Evolutionary conservation across 2,113 vertebrate species (phyloP).

Genomic region (Sialia sialis): DNA sequence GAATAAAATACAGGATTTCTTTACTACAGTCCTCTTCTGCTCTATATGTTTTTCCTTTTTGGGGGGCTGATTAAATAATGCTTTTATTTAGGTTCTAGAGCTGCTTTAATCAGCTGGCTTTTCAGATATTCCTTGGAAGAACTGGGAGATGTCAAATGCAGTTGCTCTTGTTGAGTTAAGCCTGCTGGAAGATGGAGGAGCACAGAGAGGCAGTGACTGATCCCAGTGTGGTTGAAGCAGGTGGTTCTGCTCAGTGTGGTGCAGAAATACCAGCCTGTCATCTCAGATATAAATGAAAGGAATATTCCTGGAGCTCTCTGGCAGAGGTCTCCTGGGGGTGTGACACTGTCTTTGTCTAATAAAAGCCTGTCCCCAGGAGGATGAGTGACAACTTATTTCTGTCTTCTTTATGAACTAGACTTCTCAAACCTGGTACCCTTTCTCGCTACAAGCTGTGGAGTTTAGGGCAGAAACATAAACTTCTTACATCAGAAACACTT

Average conservation of each 20-base stretch:
- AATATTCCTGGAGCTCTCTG: not conserved
- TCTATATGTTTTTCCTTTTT: not conserved
- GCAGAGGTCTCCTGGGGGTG: not conserved
- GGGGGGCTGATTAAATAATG: not conserved
- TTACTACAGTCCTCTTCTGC: not conserved
- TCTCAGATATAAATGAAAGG: conserved; percentile 21
- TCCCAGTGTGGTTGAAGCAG: not conserved
- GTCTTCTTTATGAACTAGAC: not conserved
- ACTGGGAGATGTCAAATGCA: not conserved
- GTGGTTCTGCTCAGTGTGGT: not conserved
- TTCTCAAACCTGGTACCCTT: not conserved
- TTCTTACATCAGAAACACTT: not conserved
- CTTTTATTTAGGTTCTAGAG: not conserved
- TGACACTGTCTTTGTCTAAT: not conserved
- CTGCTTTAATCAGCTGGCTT: not conserved
- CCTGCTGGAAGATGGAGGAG: not conserved
- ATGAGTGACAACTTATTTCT: conserved; percentile 13
- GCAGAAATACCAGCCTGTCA: conserved; percentile 14
- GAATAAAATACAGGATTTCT: not conserved
- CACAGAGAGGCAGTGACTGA: not conserved
- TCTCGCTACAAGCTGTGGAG: not conserved
- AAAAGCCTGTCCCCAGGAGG: not conserved
- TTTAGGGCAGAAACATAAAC: not conserved
- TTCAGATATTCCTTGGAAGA: not conserved
- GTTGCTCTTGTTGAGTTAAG: not conserved